Percentiles rank a stretch among this genome's conserved stretches.
Evolutionary conservation across 2,888 invertebrate species (phyloP).

Genomic region (Drosophila kanekoi): DNA sequence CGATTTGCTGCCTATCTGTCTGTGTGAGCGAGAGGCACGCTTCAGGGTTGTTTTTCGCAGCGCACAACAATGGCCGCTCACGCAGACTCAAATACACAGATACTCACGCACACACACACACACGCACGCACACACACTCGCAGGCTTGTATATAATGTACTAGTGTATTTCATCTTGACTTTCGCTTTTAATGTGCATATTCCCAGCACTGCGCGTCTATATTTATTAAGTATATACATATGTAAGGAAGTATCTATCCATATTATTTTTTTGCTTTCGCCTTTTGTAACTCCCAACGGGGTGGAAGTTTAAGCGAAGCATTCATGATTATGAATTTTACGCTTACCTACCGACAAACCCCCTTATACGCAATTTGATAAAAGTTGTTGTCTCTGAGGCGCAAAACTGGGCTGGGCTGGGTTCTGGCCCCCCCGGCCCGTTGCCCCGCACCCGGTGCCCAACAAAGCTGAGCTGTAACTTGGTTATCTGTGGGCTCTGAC

Average conservation of each 20-base stretch:
- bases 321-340: constrained; percentile 84
- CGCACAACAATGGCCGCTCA: constrained; percentile 78
- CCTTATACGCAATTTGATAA: constrained; percentile 74
- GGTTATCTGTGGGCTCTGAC: constrained; percentile 63
- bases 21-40: constrained; percentile 64
- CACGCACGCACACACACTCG: constrained; percentile 10
- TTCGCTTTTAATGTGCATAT: constrained; percentile 71
- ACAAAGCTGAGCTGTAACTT: constrained; percentile 47
- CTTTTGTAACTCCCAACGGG: constrained; percentile 46
- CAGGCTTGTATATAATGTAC: constrained; percentile 63
- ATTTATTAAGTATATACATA: constrained; percentile 46
- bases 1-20: constrained; percentile 75
- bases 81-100: constrained; percentile 49
- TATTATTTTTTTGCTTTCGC: constrained; percentile 14
- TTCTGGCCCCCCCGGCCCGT: constrained; percentile 7
- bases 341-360: constrained; percentile 83
- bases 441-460: neutral
- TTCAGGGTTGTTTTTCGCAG: constrained; percentile 77
- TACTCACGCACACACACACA: constrained; percentile 24
- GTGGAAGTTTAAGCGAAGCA: constrained; percentile 75
- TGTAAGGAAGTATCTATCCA: constrained; percentile 14
- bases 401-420: constrained; percentile 62
- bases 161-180: constrained; percentile 56
- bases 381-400: constrained; percentile 71
- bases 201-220: constrained; percentile 28